phyloP scores from a whole-genome alignment of 2,113 vertebrate genomes.

The Pomatorhinus ruficollis region DNA sequence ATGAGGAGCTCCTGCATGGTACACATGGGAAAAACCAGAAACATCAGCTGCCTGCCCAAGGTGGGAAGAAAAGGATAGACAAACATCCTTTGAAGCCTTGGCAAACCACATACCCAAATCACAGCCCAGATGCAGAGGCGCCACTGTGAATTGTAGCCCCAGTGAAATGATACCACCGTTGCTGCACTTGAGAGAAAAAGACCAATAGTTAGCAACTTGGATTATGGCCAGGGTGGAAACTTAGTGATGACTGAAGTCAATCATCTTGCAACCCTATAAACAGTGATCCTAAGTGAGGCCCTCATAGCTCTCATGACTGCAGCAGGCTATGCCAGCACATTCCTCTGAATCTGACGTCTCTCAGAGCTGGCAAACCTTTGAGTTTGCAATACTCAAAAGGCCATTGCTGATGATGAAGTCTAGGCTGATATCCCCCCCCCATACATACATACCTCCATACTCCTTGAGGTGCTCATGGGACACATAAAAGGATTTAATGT shows the following conservation, averaged over 20 bases:
- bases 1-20: background rate
- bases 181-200: background rate
- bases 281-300: background rate
- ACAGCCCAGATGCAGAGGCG: background rate
- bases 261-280: background rate
- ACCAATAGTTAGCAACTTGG: background rate
- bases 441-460: too few relatives aligned
- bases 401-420: background rate
- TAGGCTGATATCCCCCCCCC: background rate
- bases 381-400: background rate
- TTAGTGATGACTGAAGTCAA: background rate
- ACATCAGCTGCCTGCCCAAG: too few relatives aligned
- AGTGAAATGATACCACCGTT: background rate
- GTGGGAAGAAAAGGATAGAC: background rate
- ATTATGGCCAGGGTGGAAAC: background rate
- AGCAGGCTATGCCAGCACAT: background rate
- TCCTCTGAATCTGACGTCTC: rapidly evolving
- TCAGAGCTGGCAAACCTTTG: background rate
- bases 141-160: background rate
- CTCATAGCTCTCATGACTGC: background rate
- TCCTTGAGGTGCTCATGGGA: background rate
- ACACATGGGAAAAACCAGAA: background rate
- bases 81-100: background rate
- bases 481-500: background rate
- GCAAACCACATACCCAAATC: background rate